Conservation (phyloP, 92 coral and sea anemone species). For the Nematostella vectensis region DNA sequence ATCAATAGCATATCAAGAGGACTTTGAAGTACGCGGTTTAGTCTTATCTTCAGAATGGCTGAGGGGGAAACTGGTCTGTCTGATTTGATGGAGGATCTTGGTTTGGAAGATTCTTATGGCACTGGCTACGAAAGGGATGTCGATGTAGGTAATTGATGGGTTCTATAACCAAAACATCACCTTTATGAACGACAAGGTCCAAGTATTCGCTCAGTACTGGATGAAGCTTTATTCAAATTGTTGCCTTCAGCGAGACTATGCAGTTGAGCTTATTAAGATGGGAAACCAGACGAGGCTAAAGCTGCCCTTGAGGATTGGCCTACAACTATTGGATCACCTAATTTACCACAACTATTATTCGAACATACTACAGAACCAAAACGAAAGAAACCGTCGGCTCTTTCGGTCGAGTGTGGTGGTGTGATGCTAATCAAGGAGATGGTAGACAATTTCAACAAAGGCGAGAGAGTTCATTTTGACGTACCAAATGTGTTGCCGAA, state of each 20-base stretch:
- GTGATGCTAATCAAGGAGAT: slow-evolving; percentile 15
- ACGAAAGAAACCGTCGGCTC: slow-evolving; percentile 20
- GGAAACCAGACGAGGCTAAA: background rate
- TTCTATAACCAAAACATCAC: no score
- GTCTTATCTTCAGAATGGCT: no score
- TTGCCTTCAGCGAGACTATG: slow-evolving; percentile 19
- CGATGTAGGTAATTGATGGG: no score
- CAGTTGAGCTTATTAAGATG: background rate
- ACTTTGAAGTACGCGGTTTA: no score
- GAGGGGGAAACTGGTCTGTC: no score
- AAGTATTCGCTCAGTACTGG: slow-evolving; percentile 24
- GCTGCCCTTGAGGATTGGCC: slow-evolving; percentile 2
- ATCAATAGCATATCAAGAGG: no score
- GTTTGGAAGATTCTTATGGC: no score
- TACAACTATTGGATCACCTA: slow-evolving; percentile 21
- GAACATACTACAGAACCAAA: slow-evolving; percentile 2
- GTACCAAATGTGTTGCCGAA: slow-evolving; percentile 19
- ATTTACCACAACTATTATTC: slow-evolving; percentile 11
- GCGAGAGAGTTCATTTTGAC: slow-evolving; percentile 10
- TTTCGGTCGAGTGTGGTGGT: slow-evolving; percentile 13
- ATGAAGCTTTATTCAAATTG: slow-evolving; percentile 28
- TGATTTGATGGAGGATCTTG: no score
- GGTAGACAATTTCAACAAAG: slow-evolving; percentile 15
- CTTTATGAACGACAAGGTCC: slow-evolving; percentile 31
- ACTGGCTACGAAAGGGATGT: no score